Base-by-base conservation (phyloP, 2,113 vertebrate genomes). In the Hepsetus odoe region DNA sequence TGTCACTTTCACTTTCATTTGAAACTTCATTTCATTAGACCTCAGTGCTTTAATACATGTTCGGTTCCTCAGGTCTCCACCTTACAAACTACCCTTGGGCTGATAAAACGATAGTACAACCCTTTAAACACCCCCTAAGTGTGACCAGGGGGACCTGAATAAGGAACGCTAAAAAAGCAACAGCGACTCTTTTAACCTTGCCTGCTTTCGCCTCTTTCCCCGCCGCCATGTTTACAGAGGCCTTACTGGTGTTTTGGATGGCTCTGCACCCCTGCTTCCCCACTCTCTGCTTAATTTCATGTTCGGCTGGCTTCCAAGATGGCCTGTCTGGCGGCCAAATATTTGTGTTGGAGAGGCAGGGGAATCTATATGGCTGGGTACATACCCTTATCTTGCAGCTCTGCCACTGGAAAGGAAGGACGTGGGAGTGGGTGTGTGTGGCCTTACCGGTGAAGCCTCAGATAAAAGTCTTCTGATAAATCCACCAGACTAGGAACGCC, bases 291-390 rank as follows among this genome's bases (percentile, higher is more conserved):
- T 86, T 92, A 91, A 93, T 93, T 92, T 92, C 91, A 93, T 93
- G 91, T 92, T 90, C 89, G 28, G 89, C 77, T 92, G 92, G 87
- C 42, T 90, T 86, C 87, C 85, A 86, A 86, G 89, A 89, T 85
- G 84, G 89, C 88, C 91, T 88, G 90, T 91, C 87, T 84, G 62
- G 70, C 79, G 83, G 88, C 87, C 90, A 93, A 93, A 92, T 93
- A 93, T 93, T 93, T 91, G 89, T 90, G 83, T 87, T 90, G 83
- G 77, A 58, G 84, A 73, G 82, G 85, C 76, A 71, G 72, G 86
- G 80, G 90, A 87, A 91, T 89, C 89, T 91, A 84, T 91, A 84
- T 71, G 83, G 56, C 84, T 79, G 80, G 79, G 77, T 84, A 80
- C 83, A 77, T 33, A 73, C 22, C 46, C 78, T 83, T 86, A 84